phyloP scores from a whole-genome alignment of 2,888 invertebrate species.

The Cactoblastis cactorum region DNA sequence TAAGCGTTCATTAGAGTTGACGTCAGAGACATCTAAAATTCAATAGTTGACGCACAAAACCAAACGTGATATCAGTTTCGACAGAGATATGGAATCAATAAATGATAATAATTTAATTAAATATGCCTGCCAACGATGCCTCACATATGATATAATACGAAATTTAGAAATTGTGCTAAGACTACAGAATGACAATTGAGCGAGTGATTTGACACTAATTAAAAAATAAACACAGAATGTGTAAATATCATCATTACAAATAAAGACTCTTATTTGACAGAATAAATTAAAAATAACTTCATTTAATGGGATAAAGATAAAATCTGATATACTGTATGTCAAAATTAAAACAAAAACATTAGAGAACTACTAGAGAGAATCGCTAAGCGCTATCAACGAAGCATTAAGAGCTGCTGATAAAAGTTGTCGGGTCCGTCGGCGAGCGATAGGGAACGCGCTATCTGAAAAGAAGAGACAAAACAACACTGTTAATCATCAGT shows the following conservation, averaged over 20 bases:
- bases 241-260: no score
- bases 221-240: no score
- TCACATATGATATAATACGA: neutral
- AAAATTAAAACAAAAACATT: no score
- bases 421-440: constrained; percentile 22
- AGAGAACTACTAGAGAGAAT: neutral
- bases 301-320: no score
- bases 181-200: neutral
- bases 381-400: neutral
- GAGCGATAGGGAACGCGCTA: constrained; percentile 53
- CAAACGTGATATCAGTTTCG: neutral
- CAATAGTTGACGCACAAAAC: constrained; percentile 18
- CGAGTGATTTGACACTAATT: no score
- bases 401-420: neutral
- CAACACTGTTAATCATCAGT: constrained; percentile 49
- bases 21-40: constrained; percentile 24
- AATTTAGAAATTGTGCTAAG: neutral
- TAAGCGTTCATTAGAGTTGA: constrained; percentile 17
- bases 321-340: no score
- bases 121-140: neutral
- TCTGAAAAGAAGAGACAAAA: constrained; percentile 76
- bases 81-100: constrained; percentile 10
- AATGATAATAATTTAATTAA: constrained; percentile 11
- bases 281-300: no score
- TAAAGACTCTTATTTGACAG: no score